These are phyloP conservation scores for Cybosia mesomella DNA, from an alignment of 2,888 invertebrate species.

Conservation along the genomic window DNA sequence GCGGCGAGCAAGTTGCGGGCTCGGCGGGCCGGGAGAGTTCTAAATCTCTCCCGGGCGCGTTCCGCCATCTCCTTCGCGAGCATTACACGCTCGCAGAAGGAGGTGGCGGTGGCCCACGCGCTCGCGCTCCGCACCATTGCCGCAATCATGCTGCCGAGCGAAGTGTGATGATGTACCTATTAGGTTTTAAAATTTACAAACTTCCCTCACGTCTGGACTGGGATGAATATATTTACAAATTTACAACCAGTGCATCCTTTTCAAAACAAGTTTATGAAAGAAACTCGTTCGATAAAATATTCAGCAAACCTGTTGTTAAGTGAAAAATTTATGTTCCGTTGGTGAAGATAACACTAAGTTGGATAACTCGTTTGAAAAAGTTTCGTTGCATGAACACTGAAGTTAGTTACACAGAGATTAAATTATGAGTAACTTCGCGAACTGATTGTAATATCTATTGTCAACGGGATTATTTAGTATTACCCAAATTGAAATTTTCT, in stretches of 20 bases:
- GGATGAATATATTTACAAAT: neutral
- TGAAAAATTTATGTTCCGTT: conserved; percentile 36
- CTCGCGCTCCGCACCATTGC: no score
- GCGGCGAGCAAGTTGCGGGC: no score
- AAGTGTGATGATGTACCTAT: neutral
- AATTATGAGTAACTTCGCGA: conserved; percentile 38
- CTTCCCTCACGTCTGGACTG: neutral
- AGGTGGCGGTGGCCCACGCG: no score
- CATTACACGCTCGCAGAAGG: no score
- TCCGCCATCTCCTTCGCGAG: no score
- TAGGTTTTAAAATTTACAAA: neutral
- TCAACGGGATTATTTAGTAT: conserved; percentile 25
- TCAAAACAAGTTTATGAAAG: conserved; percentile 1
- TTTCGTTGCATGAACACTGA: conserved; percentile 35
- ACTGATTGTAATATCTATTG: conserved; percentile 42
- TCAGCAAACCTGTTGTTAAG: conserved; percentile 22
- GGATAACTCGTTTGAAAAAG: conserved; percentile 39
- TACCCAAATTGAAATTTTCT: conserved; percentile 28
- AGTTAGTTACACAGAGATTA: conserved; percentile 35
- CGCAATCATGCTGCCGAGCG: no score
- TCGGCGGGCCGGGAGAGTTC: no score
- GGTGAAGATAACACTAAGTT: conserved; percentile 35
- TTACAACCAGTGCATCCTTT: neutral
- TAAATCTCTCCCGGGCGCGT: no score
- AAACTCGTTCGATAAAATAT: conserved; percentile 9